phyloP scores from a whole-genome alignment of 1,140 invertebrate genomes.

The Drosophila burlai region DNA sequence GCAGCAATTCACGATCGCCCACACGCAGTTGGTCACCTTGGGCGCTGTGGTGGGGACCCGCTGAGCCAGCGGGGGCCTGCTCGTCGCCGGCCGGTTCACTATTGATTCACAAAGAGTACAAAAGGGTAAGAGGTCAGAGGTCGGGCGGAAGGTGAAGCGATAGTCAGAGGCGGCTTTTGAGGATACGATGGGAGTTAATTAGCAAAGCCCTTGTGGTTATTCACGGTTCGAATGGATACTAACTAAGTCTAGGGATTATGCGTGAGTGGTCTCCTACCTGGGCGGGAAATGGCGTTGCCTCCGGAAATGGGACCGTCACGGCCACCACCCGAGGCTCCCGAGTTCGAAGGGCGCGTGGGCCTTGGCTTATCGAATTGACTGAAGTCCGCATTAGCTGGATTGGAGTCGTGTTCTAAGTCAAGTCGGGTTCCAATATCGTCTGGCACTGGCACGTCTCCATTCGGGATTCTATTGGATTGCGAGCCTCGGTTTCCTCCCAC shows the following conservation, averaged over 20 bases:
- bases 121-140: slow-evolving; percentile 29
- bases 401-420: slow-evolving; percentile 46
- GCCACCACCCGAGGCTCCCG: background rate
- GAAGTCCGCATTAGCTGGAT: slow-evolving; percentile 54
- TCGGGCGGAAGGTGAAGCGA: slow-evolving; percentile 21
- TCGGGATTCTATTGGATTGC: background rate
- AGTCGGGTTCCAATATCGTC: slow-evolving; percentile 10
- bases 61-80: background rate
- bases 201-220: slow-evolving; percentile 29
- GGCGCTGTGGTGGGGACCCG: slow-evolving; percentile 37
- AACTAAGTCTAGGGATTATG: background rate
- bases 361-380: slow-evolving; percentile 25
- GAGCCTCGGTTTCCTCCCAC: slow-evolving; percentile 10
- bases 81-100: background rate
- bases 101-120: slow-evolving; percentile 31
- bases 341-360: slow-evolving; percentile 10
- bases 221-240: slow-evolving; percentile 19
- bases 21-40: slow-evolving; percentile 87
- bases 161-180: slow-evolving; percentile 2
- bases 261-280: slow-evolving; percentile 12
- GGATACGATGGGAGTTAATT: slow-evolving; percentile 11
- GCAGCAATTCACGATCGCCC: slow-evolving; percentile 90
- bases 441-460: background rate
- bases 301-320: background rate
- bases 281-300: background rate